Base-by-base conservation (phyloP, 2,888 invertebrate species). In the Flexamia atlantica region DNA sequence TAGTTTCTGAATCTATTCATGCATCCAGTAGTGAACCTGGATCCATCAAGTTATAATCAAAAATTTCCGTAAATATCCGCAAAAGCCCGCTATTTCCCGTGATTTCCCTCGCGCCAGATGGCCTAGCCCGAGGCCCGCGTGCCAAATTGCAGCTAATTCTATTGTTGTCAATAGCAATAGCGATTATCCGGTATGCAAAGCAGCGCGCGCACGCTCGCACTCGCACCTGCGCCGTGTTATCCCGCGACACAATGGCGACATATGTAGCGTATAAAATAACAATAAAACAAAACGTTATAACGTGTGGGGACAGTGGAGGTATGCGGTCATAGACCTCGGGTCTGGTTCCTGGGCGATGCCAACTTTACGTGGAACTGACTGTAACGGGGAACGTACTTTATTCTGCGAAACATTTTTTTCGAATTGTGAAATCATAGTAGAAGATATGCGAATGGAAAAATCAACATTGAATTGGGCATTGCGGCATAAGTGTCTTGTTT, bases 181-280 rank as follows among this genome's bases (percentile, higher is more conserved):
- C 76, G 76, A 76, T 76, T 76, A 76, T 76, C 76, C 36, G 46
- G 76, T 76, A 76, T 76, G 76, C 76, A 46, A 76, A 76, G n/a
- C 42, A 46, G 2, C 23, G 40, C 23, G 72, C 72, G 72, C 72
- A 17, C 76, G n/a, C 76, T 4, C 72, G 20, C 42, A 72, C 72
- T 20, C 76, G 28, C 68, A n/a, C 72, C 7, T 40, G 36, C 76
- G 76, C 76, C 25, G 50, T 72, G 72, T 72, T 72, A 72, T 36
- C 30, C 76, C 12, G 53, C 82, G 72, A 70, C 82, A 82, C 82
- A 82, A 82, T 82, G 72, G 82, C n/a, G 82, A 82, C 82, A 82
- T 82, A 82, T 72, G 82, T 82, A 72, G 82, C 82, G 82, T 82
- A 82, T 82, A 82, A 82, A 82, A 82, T 82, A 82, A 82, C 82